Evolutionary conservation across 2,888 invertebrate genomes (phyloP).

Genomic region (Galerucella pusilla): DNA sequence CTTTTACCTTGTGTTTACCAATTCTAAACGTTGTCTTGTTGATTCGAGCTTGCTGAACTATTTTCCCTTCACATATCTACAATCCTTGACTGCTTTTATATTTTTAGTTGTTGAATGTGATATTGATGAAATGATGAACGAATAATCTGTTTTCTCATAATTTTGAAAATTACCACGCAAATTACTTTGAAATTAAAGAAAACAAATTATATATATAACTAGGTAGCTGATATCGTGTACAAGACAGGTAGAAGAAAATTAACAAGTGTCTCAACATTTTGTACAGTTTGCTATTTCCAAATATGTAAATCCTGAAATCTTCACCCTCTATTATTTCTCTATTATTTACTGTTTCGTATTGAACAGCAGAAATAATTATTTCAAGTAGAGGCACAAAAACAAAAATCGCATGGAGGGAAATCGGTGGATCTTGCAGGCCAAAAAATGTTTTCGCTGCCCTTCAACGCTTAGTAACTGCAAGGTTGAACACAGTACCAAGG

Average conservation of each 20-base stretch:
- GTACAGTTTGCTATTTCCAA: too few species aligned
- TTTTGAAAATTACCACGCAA: neutral
- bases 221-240: neutral
- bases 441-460: too few species aligned
- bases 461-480: too few species aligned
- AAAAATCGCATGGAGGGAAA: too few species aligned
- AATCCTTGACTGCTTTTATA: slow-evolving; percentile 25
- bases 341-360: too few species aligned
- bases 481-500: too few species aligned
- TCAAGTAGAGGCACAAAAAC: too few species aligned
- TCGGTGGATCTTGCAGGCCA: too few species aligned
- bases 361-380: too few species aligned
- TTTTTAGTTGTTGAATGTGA: slow-evolving; percentile 18
- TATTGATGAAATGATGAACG: slow-evolving; percentile 12
- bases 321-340: too few species aligned
- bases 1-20: neutral
- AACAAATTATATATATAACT: neutral
- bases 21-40: slow-evolving; percentile 1
- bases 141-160: neutral
- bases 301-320: too few species aligned
- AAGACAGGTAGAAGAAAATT: neutral
- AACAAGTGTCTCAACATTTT: neutral
- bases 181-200: neutral
- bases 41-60: slow-evolving; percentile 33
- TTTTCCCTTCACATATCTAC: slow-evolving; percentile 23